Evolutionary conservation across 2,888 invertebrate genomes (phyloP).

Genomic region (Xylota segnis): DNA sequence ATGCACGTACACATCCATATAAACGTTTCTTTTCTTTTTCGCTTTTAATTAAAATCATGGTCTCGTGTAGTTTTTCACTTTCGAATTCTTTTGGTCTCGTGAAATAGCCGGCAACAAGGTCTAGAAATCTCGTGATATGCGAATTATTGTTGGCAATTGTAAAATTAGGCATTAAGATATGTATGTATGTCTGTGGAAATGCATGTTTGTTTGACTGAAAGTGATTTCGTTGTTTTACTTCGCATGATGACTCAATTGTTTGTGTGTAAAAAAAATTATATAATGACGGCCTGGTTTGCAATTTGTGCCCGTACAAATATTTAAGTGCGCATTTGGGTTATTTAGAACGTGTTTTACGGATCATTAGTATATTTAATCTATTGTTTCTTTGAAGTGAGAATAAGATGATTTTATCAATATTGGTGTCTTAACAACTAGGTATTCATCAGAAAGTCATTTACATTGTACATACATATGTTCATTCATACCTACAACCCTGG

Average conservation of each 20-base stretch:
- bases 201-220: not conserved
- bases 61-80: conserved; percentile 58
- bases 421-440: no score
- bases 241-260: not conserved
- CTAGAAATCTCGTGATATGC: conserved; percentile 46
- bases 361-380: not conserved
- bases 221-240: not conserved
- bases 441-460: no score
- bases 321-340: conserved; percentile 11
- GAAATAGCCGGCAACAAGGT: conserved; percentile 32
- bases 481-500: no score
- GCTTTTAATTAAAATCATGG: conserved; percentile 41
- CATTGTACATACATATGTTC: no score
- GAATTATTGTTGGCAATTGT: conserved; percentile 31
- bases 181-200: not conserved
- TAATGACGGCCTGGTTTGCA: conserved; percentile 6
- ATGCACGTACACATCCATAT: not conserved
- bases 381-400: not conserved
- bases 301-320: not conserved
- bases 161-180: not conserved
- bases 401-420: no score
- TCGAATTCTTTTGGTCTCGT: conserved; percentile 54
- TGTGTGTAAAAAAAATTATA: conserved; percentile 1
- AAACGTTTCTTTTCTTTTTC: not conserved
- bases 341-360: conserved; percentile 2